A percentile compares a stretch with the other conserved stretches of the same genome.
phyloP scores from a whole-genome alignment of 1,140 invertebrate genomes.

The Vollenhovia emeryi region DNA sequence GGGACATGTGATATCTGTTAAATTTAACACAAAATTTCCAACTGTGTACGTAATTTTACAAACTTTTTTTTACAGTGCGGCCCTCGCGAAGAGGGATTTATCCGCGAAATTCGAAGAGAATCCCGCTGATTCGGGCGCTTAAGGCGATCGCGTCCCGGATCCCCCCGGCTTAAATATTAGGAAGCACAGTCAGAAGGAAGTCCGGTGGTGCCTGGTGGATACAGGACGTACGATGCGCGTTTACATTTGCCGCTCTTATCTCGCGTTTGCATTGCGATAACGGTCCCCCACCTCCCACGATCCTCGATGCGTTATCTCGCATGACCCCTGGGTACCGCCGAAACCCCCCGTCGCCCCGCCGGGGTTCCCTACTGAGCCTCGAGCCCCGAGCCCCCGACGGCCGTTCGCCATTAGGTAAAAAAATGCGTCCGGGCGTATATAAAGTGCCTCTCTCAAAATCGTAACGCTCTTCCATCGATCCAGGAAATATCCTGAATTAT shows the following conservation, averaged over 20 bases:
- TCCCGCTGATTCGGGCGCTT: background rate
- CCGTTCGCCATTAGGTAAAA: background rate
- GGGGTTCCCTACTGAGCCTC: background rate
- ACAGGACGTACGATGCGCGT: conserved; percentile 76
- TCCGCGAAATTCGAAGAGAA: background rate
- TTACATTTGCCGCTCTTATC: conserved; percentile 84
- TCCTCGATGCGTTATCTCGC: conserved; percentile 53
- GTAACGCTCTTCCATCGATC: background rate
- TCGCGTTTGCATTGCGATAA: conserved; percentile 84
- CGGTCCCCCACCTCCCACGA: conserved; percentile 62
- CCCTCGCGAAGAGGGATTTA: background rate
- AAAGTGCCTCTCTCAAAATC: background rate
- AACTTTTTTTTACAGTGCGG: no score
- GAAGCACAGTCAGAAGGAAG: conserved; percentile 82
- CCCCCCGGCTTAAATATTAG: conserved; percentile 77
- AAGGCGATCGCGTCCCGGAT: conserved; percentile 42
- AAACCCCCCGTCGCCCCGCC: conserved; percentile 15
- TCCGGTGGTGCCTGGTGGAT: conserved; percentile 79
- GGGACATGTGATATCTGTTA: no score
- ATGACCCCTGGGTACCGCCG: conserved; percentile 32
- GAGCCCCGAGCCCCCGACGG: no score
- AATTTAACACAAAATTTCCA: no score
- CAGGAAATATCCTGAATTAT: background rate
- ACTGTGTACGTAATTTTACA: no score
- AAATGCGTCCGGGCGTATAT: background rate